Evolutionary conservation across 1,140 invertebrate genomes (phyloP), one percentile per base, ranked within the genome.

Genomic region (Watersipora subatra): DNA sequence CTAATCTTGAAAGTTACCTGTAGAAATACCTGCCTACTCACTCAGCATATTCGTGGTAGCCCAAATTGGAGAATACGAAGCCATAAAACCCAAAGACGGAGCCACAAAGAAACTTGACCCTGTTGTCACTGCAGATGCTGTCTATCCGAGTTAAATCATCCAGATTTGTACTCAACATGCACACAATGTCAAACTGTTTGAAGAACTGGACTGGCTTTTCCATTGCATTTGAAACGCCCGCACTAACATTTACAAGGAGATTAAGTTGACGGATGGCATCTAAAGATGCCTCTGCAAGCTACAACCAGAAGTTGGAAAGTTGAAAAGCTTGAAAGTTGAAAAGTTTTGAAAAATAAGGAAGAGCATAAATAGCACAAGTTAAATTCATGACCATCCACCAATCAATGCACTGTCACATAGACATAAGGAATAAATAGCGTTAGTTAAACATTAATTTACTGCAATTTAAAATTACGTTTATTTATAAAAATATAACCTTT

Each of bases 41-140:
- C 88, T 91, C 89, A 24, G 86, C 87, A 83, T 87, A 97, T 71
- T 89, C 85, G 77, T 95, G 91, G 28, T 86, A 84, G 46, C 88
- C 86, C 19, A 97, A 84, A 83, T 98, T 93, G 29, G 88, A 84
- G 80, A 96, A 95, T 71, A 87, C 87, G 79, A 88, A 97, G 1
- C 94, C 93, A 83, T 91, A 90, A 76, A 87, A 89, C 59, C 96
- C 96, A 87, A 89, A 96, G 20, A 95, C 89, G 82, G 93, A 91
- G 0, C 90, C 90, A 72, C 87, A 87, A 72, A 92, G 90, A 72
- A 97, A 93, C 73, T 90, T 89, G 1, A 93, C 86, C 24, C 86
- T 86, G 34, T 86, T 82, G 24, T 88, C 84, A 22, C 88, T 85
- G 73, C 93, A 96, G 59, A 88, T 85, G 15, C 84, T 82, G 78